A percentile compares a stretch with the other conserved stretches of the same genome.
These are phyloP conservation scores for Triops cancriformis DNA, from an alignment of 1,140 invertebrate genomes.

Conservation along the genomic window DNA sequence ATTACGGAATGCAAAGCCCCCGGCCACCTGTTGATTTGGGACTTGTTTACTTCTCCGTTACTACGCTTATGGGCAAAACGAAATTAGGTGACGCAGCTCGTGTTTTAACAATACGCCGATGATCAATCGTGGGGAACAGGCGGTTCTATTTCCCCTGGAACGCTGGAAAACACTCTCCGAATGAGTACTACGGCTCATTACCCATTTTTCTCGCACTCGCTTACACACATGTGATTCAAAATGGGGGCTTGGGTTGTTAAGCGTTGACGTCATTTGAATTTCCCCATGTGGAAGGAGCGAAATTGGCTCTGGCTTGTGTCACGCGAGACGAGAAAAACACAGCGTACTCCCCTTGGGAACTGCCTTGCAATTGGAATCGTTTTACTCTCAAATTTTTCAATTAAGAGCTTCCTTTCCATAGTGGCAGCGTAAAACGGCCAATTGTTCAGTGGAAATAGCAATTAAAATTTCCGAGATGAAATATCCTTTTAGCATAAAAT, in stretches of 20 bases:
- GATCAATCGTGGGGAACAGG: background rate
- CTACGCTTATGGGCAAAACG: background rate
- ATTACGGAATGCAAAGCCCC: no score
- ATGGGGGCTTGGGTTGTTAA: background rate
- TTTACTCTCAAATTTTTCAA: background rate
- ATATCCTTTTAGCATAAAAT: no score
- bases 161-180: background rate
- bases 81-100: background rate
- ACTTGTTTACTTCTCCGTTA: background rate
- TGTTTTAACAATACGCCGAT: background rate
- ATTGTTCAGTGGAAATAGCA: no score
- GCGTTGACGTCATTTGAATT: background rate
- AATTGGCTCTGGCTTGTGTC: background rate
- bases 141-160: background rate
- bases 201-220: background rate
- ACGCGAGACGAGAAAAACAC: background rate
- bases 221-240: background rate
- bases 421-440: no score
- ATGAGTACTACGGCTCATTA: background rate
- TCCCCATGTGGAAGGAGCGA: background rate
- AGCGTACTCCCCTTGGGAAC: no score
- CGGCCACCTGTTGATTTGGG: background rate
- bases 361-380: background rate
- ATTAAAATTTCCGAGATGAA: no score
- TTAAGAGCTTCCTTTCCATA: background rate